A percentile compares a stretch with the other conserved stretches of the same genome.
These are phyloP conservation scores for Hylaea fasciaria DNA, from an alignment of 2,888 invertebrate genomes.

Conservation along the genomic window DNA sequence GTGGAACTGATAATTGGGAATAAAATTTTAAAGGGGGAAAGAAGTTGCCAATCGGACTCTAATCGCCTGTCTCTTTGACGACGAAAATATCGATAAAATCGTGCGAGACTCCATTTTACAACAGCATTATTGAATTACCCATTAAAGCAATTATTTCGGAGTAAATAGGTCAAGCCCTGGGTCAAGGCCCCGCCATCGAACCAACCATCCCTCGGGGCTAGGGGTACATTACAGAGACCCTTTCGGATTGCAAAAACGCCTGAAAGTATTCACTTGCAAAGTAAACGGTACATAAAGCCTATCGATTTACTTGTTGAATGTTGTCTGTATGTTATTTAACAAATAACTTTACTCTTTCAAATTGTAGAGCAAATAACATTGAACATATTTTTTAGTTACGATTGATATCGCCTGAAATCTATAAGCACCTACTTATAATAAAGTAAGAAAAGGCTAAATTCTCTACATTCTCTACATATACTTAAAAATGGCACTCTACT, in stretches of 20 bases:
- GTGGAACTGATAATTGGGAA: no score
- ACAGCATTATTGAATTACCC: slow-evolving; percentile 20
- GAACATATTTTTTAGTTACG: not conserved
- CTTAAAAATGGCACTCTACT: no score
- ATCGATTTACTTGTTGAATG: slow-evolving; percentile 28
- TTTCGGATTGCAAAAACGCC: slow-evolving; percentile 13
- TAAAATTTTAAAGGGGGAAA: not conserved
- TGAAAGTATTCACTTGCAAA: not conserved
- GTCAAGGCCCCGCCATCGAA: slow-evolving; percentile 18
- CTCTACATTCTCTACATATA: no score
- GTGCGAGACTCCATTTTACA: slow-evolving; percentile 11
- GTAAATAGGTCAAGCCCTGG: slow-evolving; percentile 28
- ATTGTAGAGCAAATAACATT: not conserved
- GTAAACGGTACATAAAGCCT: slow-evolving; percentile 1
- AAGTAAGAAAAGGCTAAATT: no score
- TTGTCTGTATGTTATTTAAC: not conserved
- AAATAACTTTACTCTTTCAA: not conserved
- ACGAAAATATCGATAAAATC: slow-evolving; percentile 8
- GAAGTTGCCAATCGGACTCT: not conserved
- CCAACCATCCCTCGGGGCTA: not conserved
- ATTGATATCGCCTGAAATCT: no score
- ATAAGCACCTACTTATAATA: no score
- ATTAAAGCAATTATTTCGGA: slow-evolving; percentile 22
- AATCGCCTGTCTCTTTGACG: not conserved
- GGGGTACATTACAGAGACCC: slow-evolving; percentile 12